Percentiles rank a stretch among this genome's conserved stretches.
Evolutionary conservation across 2,797 vertebrate genomes (phyloP).

Genomic region (Vultur gryphus): DNA sequence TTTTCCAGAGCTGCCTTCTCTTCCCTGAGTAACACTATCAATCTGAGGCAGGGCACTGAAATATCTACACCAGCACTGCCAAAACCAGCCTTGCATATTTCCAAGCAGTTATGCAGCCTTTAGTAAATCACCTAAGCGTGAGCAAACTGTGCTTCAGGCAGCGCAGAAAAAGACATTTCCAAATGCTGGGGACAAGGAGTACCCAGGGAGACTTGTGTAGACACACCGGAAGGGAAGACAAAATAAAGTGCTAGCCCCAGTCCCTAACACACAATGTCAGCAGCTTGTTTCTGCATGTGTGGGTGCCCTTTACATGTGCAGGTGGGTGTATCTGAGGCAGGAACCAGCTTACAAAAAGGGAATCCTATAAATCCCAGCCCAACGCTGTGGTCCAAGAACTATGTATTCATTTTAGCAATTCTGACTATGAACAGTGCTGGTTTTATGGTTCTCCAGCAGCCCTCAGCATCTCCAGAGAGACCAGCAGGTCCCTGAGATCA

Average conservation of each 20-base stretch:
- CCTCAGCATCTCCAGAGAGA: neutral
- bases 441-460: neutral
- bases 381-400: neutral
- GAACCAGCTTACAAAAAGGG: neutral
- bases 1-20: slow-evolving; percentile 49
- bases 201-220: neutral
- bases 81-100: slow-evolving; percentile 59
- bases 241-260: neutral
- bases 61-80: slow-evolving; percentile 44
- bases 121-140: slow-evolving; percentile 48
- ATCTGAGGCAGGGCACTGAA: slow-evolving; percentile 43
- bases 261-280: neutral
- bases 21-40: slow-evolving; percentile 40
- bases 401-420: neutral
- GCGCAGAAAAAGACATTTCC: slow-evolving; percentile 16
- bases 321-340: neutral
- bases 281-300: neutral
- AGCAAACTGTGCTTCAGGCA: slow-evolving; percentile 31
- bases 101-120: slow-evolving; percentile 39
- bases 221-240: neutral
- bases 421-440: neutral
- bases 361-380: neutral
- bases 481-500: neutral
- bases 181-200: neutral
- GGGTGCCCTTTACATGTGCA: neutral